Evolutionary conservation across 2,113 vertebrate genomes (phyloP).

Genomic region (Arothron firmamentum): DNA sequence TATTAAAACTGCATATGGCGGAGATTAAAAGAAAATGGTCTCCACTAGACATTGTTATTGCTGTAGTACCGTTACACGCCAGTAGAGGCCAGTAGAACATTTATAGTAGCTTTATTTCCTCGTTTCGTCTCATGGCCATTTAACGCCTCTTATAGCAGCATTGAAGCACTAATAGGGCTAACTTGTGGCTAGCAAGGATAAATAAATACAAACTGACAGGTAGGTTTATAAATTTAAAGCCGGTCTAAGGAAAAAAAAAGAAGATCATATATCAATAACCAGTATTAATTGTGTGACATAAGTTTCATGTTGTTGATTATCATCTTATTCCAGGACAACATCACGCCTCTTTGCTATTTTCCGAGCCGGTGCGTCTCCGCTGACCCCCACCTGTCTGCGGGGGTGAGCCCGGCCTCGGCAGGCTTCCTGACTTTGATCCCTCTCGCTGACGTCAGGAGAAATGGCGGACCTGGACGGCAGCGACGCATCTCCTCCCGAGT

Average conservation of each 20-base stretch:
- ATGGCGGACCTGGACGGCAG: constrained; percentile 78
- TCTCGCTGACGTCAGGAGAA: constrained; percentile 76
- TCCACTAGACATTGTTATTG: background rate
- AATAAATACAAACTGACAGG: too few species aligned
- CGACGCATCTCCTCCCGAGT: constrained; percentile 68
- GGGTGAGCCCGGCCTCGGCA: constrained; percentile 46
- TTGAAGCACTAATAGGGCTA: background rate
- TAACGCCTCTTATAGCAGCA: background rate
- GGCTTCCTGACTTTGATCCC: constrained; percentile 52
- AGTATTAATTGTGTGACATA: too few species aligned
- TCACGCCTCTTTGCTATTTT: background rate
- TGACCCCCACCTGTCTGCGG: constrained; percentile 64
- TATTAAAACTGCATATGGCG: too few species aligned
- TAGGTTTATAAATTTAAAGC: too few species aligned
- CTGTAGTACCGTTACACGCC: background rate
- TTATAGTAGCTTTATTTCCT: background rate
- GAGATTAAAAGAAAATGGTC: too few species aligned
- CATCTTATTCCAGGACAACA: background rate
- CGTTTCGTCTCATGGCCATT: background rate
- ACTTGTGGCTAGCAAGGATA: background rate
- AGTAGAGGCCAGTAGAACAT: constrained; percentile 49
- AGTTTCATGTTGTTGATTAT: too few species aligned
- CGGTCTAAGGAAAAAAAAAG: too few species aligned
- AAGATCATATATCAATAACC: too few species aligned
- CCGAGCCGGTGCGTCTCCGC: background rate